phyloP scores from a whole-genome alignment of 1,140 invertebrate genomes.

The Saxidomus purpurata region DNA sequence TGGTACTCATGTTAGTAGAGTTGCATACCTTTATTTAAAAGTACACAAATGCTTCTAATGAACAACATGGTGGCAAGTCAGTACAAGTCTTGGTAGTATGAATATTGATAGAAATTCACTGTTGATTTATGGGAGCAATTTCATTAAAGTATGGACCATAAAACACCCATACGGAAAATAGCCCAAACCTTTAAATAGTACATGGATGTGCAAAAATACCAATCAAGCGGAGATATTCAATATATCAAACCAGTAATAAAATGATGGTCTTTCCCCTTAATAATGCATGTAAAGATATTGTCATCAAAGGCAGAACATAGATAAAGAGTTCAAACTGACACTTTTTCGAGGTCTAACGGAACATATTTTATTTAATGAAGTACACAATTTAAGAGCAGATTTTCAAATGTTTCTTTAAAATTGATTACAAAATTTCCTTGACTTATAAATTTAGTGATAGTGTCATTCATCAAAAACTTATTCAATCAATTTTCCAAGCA shows the following conservation, averaged over 20 bases:
- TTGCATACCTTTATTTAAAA: too few species aligned
- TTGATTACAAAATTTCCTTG: too few species aligned
- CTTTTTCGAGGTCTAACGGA: not conserved
- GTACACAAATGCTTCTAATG: too few species aligned
- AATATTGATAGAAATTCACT: constrained; percentile 8
- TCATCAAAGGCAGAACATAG: not conserved
- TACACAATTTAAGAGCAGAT: too few species aligned
- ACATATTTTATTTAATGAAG: too few species aligned
- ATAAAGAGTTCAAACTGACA: not conserved
- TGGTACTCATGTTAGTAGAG: too few species aligned
- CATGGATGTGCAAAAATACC: not conserved
- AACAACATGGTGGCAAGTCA: not conserved
- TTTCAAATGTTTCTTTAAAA: too few species aligned
- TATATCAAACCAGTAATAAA: not conserved
- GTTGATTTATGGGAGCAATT: constrained; percentile 25
- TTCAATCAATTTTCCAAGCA: too few species aligned
- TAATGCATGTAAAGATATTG: constrained; percentile 6
- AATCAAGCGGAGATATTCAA: not conserved
- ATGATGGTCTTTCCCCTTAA: not conserved
- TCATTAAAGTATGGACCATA: constrained; percentile 21
- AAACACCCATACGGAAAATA: not conserved
- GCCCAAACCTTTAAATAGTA: not conserved
- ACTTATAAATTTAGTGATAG: too few species aligned
- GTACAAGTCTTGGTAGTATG: not conserved
- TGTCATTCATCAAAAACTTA: too few species aligned